Base-by-base conservation (phyloP, 2,888 invertebrate species). In the Tenthredo scrophulariae region DNA sequence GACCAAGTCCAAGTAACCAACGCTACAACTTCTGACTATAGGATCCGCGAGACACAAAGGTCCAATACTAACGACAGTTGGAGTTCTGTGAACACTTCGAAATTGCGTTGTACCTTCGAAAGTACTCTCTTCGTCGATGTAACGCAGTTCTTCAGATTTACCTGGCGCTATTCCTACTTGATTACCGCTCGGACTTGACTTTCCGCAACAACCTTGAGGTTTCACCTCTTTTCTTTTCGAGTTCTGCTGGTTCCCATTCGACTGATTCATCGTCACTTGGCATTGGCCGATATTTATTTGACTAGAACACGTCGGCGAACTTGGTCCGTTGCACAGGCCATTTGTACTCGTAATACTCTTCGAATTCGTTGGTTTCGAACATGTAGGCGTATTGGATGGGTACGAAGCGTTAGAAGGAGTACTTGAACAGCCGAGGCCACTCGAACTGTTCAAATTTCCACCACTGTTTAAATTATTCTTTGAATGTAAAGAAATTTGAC, bases 11-110 rank as follows among this genome's bases (percentile, higher is more conserved):
- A 98, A 94, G 91, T 97, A 98, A 0, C 98, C 98, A 2, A 98
- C 98, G 93, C 98, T 98, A 92, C 98, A 97, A 91, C 97, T 97
- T 46, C 98, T 94, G 0, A 97, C 96, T 93, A 97, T 97, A 0
- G 96, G 95, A 89, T 97, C 97, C 0, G 95, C 94, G 18, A 94
- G 88, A 84, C 92, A 94, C 0, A 94, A 92, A 0, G 96, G 96
- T 62, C 96, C 96, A 86, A 96, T 96, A 0, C 96, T 96, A 46
- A 96, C 95, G 3, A 96, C 95, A 0, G 96, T 96, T 3, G 96
- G 95, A 0, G 95, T 95, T 77, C 96, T 92, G 65, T 90, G 92
- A 65, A 93, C 92, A 10, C 88, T 86, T 0, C 89, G 88, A 33
- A 87, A 85, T 67, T 86, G 87, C 54, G 77, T 84, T 10, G 87